phyloP scores from a whole-genome alignment of 1,140 invertebrate species.

The Meteorus sp. region DNA sequence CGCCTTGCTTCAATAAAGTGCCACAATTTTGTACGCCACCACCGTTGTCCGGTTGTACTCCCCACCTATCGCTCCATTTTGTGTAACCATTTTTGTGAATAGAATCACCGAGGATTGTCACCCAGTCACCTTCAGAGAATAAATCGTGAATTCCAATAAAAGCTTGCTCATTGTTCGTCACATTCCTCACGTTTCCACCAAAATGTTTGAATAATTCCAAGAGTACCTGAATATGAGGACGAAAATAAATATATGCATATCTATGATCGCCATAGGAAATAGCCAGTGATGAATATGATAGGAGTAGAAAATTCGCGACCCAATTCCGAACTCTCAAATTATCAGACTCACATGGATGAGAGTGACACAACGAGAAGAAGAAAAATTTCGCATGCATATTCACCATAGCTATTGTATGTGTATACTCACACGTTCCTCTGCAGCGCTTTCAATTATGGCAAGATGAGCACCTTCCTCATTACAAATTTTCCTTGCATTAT shows the following conservation, averaged over 20 bases:
- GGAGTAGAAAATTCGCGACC: not conserved
- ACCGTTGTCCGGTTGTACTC: slow-evolving; percentile 52
- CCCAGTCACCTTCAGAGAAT: slow-evolving; percentile 50
- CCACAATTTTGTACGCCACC: slow-evolving; percentile 53
- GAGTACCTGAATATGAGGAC: slow-evolving; percentile 37
- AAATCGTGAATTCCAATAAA: slow-evolving; percentile 54
- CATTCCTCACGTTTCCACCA: slow-evolving; percentile 40
- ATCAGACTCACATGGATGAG: not conserved
- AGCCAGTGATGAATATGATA: not conserved
- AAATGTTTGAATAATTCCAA: slow-evolving; percentile 44
- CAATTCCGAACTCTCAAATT: not conserved
- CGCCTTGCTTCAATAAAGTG: slow-evolving; percentile 46
- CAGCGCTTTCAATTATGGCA: slow-evolving; percentile 47
- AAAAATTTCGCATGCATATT: not conserved
- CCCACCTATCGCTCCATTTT: slow-evolving; percentile 50
- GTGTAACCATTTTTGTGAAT: slow-evolving; percentile 50
- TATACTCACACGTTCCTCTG: slow-evolving; percentile 42
- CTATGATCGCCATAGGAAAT: not conserved
- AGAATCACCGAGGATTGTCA: slow-evolving; percentile 51
- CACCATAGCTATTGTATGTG: not conserved
- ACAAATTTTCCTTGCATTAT: slow-evolving; percentile 49
- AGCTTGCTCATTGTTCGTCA: slow-evolving; percentile 37
- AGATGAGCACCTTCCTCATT: slow-evolving; percentile 52
- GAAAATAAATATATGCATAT: slow-evolving; percentile 7
- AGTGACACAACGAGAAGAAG: too few species aligned